Percentiles rank a stretch among this genome's conserved stretches.
Evolutionary conservation across 2,888 invertebrate genomes (phyloP).

Genomic region (Pimpla rufipes): DNA sequence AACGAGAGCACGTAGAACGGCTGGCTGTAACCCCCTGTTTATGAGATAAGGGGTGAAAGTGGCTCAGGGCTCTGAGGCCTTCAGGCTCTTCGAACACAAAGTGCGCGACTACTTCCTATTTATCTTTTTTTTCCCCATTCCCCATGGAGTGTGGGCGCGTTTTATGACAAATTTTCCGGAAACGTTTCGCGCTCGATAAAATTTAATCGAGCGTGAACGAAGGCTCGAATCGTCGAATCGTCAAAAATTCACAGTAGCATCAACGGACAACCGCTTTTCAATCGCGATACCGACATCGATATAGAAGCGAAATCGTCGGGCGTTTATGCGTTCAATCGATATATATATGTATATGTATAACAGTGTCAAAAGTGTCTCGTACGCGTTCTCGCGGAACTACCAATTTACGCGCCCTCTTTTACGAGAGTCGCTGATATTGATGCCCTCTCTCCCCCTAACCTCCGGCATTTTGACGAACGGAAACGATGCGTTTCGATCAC

Average conservation of each 20-base stretch:
- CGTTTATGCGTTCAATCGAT: constrained; percentile 49
- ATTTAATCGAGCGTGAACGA: constrained; percentile 48
- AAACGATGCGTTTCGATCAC: constrained; percentile 39
- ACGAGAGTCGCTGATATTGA: constrained; percentile 47
- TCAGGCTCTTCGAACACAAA: constrained; percentile 10
- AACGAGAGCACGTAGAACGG: constrained; percentile 16
- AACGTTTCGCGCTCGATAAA: constrained; percentile 18
- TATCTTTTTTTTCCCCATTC: constrained; percentile 9
- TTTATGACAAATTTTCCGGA: constrained; percentile 16
- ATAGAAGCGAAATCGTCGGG: constrained; percentile 6
- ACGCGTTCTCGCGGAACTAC: constrained; percentile 32
- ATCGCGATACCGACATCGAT: constrained; percentile 23
- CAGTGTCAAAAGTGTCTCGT: constrained; percentile 43
- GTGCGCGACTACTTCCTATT: not conserved
- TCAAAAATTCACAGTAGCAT: constrained; percentile 42
- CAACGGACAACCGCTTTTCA: constrained; percentile 40
- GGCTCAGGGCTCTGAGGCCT: not conserved
- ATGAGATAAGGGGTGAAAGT: constrained; percentile 5
- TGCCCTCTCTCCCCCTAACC: not conserved
- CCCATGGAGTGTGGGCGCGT: not conserved
- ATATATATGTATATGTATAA: not conserved
- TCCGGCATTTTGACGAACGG: constrained; percentile 46
- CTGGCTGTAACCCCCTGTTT: constrained; percentile 13
- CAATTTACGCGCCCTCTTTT: constrained; percentile 54
- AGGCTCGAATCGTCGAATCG: constrained; percentile 27